Conservation (phyloP, 1,140 invertebrate species). For the Hylyphantes graminicola region DNA sequence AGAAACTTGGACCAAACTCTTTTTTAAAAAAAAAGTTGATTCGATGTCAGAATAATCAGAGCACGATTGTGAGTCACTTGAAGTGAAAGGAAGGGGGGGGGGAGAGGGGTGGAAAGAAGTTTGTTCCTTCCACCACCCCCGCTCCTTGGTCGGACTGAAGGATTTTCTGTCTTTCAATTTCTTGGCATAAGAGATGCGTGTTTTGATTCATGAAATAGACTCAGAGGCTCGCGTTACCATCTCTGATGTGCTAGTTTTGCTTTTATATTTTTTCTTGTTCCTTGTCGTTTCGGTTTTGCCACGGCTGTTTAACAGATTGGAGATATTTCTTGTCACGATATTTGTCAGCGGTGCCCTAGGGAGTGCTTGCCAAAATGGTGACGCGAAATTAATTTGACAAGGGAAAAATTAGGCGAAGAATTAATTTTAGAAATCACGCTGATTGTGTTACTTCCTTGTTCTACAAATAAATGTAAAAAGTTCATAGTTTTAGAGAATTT, state of each 20-base stretch:
- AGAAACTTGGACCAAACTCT: constrained; percentile 27
- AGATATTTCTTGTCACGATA: constrained; percentile 20
- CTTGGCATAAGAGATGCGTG: constrained; percentile 44
- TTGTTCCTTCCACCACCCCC: constrained; percentile 37
- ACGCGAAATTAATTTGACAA: too few species aligned
- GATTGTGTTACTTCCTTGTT: too few species aligned
- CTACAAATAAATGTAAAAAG: too few species aligned
- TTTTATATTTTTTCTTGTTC: not conserved
- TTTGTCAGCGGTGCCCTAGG: constrained; percentile 28
- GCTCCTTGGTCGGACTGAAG: constrained; percentile 32
- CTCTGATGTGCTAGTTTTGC: not conserved
- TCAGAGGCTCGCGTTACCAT: constrained; percentile 4
- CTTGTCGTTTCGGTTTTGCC: not conserved
- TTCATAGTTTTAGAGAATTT: too few species aligned
- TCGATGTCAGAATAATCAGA: constrained; percentile 54
- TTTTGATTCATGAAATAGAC: constrained; percentile 9
- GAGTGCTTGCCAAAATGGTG: constrained; percentile 7
- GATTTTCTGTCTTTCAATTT: constrained; percentile 47
- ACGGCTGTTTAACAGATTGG: constrained; percentile 35
- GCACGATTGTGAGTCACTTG: constrained; percentile 56
- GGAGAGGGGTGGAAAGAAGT: too few species aligned
- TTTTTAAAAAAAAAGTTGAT: constrained; percentile 20
- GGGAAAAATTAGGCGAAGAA: too few species aligned
- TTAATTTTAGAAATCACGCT: too few species aligned
- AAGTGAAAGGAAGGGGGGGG: constrained; percentile 36